These are phyloP conservation scores for Fundulus diaphanus DNA, from an alignment of 2,797 vertebrate genomes.

Conservation along the genomic window DNA sequence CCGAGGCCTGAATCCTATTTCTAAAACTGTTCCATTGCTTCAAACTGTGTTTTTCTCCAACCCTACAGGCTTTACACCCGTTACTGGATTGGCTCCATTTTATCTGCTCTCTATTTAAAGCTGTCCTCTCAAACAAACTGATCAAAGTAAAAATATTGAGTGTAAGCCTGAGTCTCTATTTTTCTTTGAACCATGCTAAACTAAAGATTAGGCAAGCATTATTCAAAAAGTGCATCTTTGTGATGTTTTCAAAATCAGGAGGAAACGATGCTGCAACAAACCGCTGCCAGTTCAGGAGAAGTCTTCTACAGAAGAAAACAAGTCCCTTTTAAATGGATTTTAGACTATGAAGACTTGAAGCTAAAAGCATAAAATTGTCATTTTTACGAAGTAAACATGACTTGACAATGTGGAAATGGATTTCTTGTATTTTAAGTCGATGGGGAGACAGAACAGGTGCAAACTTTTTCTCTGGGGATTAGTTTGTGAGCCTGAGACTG, in stretches of 20 bases:
- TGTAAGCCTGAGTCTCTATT: not conserved
- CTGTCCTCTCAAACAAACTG: not conserved
- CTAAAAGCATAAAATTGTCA: not conserved
- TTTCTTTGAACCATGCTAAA: not conserved
- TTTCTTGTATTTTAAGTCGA: not conserved
- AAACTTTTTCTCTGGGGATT: not conserved
- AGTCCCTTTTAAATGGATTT: not conserved
- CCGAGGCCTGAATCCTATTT: not conserved
- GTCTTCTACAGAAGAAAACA: not conserved
- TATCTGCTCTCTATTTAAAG: not conserved
- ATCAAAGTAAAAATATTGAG: not conserved
- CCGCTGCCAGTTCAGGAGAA: not conserved
- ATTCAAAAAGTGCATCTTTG: not conserved
- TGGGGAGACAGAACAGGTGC: not conserved
- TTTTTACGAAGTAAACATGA: not conserved
- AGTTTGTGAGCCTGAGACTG: not conserved
- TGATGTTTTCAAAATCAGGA: not conserved
- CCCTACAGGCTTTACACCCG: not conserved
- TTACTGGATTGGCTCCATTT: not conserved
- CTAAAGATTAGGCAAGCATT: not conserved
- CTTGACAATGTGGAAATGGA: not conserved
- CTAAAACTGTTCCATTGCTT: not conserved
- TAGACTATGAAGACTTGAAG: not conserved
- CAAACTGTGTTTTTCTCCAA: constrained; percentile 7
- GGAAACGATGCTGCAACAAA: not conserved